A percentile compares a stretch with the other conserved stretches of the same genome.
Evolutionary conservation across 2,888 invertebrate genomes (phyloP).

Genomic region (Metalampra italica): DNA sequence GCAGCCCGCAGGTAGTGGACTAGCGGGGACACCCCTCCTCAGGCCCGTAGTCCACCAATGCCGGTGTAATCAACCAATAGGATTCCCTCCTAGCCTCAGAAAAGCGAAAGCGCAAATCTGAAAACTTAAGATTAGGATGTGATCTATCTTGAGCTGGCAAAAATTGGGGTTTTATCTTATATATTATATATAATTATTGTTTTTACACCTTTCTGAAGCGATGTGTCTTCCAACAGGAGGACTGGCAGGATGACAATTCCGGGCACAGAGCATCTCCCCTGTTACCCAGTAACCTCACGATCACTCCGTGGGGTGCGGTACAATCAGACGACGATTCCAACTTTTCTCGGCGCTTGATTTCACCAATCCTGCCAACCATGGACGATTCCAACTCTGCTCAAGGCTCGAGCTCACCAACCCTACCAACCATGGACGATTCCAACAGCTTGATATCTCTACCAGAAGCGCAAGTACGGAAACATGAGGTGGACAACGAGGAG

Average conservation of each 20-base stretch:
- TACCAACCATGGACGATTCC: slow-evolving; percentile 21
- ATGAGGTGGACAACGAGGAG: slow-evolving; percentile 24
- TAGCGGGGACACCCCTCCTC: too few species aligned
- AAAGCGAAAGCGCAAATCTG: too few species aligned
- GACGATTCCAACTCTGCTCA: slow-evolving; percentile 24
- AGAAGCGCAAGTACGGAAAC: slow-evolving; percentile 15
- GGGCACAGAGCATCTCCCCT: too few species aligned
- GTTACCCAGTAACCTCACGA: too few species aligned
- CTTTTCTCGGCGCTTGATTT: slow-evolving; percentile 8
- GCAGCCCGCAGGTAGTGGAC: too few species aligned
- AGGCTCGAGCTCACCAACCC: not conserved
- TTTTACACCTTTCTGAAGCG: not conserved
- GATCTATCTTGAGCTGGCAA: too few species aligned
- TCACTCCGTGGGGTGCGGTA: not conserved
- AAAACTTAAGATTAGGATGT: too few species aligned
- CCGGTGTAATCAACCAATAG: too few species aligned
- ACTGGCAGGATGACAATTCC: not conserved
- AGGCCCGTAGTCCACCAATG: too few species aligned
- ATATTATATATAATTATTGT: too few species aligned
- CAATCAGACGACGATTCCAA: slow-evolving; percentile 3
- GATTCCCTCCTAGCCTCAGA: too few species aligned
- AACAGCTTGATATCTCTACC: slow-evolving; percentile 26
- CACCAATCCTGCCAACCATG: not conserved
- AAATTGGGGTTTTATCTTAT: too few species aligned
- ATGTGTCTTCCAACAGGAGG: not conserved